Conservation (phyloP, 1,140 invertebrate genomes). For the Monomorium pharaonis region DNA sequence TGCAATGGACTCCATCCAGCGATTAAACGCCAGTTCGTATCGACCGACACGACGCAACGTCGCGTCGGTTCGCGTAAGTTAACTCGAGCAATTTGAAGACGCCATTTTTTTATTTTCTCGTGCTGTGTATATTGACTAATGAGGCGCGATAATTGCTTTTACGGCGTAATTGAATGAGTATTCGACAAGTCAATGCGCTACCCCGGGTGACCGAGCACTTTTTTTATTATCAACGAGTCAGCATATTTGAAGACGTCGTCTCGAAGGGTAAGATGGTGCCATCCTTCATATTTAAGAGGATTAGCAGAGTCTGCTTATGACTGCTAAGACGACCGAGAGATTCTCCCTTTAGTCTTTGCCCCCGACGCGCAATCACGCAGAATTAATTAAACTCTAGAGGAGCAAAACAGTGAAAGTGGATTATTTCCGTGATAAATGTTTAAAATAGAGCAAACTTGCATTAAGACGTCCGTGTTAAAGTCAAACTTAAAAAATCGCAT, state of each 20-base stretch:
- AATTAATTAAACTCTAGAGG: constrained; percentile 48
- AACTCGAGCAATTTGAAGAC: background rate
- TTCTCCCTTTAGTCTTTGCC: background rate
- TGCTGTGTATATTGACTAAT: background rate
- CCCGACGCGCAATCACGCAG: constrained; percentile 12
- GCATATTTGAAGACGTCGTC: constrained; percentile 68
- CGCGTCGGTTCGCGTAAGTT: background rate
- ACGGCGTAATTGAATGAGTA: constrained; percentile 7
- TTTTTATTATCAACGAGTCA: constrained; percentile 68
- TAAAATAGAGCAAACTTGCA: background rate
- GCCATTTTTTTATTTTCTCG: background rate
- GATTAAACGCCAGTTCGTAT: background rate
- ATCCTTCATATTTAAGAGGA: constrained; percentile 73
- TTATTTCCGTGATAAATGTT: constrained; percentile 22
- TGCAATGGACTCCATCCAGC: background rate
- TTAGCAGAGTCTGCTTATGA: constrained; percentile 67
- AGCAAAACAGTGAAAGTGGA: constrained; percentile 20
- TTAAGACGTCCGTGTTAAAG: background rate
- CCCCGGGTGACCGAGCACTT: constrained; percentile 30
- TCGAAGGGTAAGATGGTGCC: constrained; percentile 57
- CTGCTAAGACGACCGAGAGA: constrained; percentile 61
- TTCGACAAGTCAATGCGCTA: constrained; percentile 33
- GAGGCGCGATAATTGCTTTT: background rate
- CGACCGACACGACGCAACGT: no score
- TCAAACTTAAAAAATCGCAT: background rate